These are phyloP conservation scores for Agapornis canus DNA, from an alignment of 2,797 vertebrate species.

Conservation along the genomic window DNA sequence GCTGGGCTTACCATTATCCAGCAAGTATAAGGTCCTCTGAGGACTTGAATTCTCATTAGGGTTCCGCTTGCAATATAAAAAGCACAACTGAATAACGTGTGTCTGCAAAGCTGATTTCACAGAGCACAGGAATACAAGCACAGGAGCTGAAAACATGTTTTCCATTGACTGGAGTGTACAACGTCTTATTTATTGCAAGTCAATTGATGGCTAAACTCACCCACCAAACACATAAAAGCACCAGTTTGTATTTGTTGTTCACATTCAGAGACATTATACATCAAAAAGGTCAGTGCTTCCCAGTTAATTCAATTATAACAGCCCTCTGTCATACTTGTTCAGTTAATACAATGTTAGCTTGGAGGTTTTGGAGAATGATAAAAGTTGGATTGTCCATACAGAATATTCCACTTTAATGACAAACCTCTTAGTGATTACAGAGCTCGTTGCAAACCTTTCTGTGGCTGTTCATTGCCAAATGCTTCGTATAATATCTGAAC, in stretches of 20 bases:
- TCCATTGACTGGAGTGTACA: background rate
- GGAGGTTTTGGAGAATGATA: background rate
- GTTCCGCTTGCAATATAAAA: background rate
- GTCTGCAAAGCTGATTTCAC: slow-evolving; percentile 20
- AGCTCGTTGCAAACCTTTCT: background rate
- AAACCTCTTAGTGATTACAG: background rate
- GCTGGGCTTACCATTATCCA: slow-evolving; percentile 39
- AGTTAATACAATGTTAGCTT: background rate
- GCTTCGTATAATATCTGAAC: background rate
- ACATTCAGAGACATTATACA: slow-evolving; percentile 47
- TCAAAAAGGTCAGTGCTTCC: slow-evolving; percentile 72
- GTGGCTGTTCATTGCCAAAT: background rate
- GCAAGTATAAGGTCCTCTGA: slow-evolving; percentile 40
- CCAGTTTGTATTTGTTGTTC: slow-evolving; percentile 69
- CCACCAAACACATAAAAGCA: slow-evolving; percentile 60
- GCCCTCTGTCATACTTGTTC: slow-evolving; percentile 55
- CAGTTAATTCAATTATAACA: slow-evolving; percentile 71
- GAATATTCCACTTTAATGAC: background rate
- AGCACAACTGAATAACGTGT: background rate
- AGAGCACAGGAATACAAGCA: background rate
- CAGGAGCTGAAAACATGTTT: slow-evolving; percentile 36
- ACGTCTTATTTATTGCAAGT: slow-evolving; percentile 59
- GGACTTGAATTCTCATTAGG: background rate
- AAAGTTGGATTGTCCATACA: background rate
- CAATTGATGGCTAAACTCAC: slow-evolving; percentile 55